Percentiles rank a stretch among this genome's conserved stretches.
These are phyloP conservation scores for Tanaodytes sp. DNA, from an alignment of 2,888 invertebrate species.

Conservation along the genomic window DNA sequence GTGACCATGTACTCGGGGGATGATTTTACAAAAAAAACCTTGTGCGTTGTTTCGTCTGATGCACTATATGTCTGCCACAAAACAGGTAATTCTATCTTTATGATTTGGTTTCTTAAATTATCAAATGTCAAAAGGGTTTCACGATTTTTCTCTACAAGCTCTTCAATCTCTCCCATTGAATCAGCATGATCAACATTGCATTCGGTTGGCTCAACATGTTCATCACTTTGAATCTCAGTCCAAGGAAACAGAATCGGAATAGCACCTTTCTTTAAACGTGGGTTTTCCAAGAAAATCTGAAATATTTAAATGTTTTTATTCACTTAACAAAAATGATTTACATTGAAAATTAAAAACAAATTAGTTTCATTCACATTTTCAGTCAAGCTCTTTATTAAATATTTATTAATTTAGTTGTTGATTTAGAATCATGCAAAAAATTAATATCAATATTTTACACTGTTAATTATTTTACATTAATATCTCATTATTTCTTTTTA, in stretches of 20 bases:
- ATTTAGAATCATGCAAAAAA: no score
- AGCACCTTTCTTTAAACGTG: neutral
- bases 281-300: neutral
- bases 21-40: slow-evolving; percentile 2
- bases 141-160: neutral
- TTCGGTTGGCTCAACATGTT: no score
- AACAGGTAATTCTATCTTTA: neutral
- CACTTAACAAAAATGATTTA: neutral
- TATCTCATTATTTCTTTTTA: no score
- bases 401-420: no score
- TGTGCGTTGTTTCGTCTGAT: neutral
- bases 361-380: neutral
- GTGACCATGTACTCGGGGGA: slow-evolving; percentile 7
- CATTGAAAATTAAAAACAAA: neutral
- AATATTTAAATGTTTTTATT: no score
- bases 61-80: neutral
- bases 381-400: neutral
- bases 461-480: no score
- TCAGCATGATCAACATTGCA: neutral
- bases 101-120: neutral
- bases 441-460: no score
- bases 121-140: neutral
- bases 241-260: neutral
- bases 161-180: neutral
- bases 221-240: neutral